Evolutionary conservation across 2,888 invertebrate genomes (phyloP), one percentile per base, ranked within the genome.

Genomic region (Drosophila lutescens): DNA sequence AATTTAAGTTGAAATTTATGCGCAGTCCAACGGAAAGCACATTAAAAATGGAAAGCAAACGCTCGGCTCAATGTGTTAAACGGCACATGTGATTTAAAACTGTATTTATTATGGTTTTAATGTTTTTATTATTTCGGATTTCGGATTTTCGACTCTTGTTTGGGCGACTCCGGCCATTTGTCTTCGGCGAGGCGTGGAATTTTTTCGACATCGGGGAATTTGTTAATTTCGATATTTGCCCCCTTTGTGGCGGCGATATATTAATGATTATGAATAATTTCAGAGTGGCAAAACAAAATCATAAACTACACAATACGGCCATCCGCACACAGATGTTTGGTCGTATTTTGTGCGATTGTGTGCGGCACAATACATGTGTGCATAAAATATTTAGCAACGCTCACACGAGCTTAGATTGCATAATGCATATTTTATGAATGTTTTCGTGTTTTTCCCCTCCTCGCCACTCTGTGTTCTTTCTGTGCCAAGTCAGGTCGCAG

Each of bases 391-490:
- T 91, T 89, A 92, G 80, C 83, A 87, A 86, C 89, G 90, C 91
- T 92, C 91, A 91, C 92, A 91, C 92, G 91, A 91, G 92, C 90
- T 92, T 92, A 92, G 92, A 92, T 92, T 92, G 91, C 90, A 87
- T 91, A 91, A 91, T 92, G 90, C 92, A 92, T 92, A 90, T 92
- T 92, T 92, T 74, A 91, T 91, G 83, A 79, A 70, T 80, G 77
- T 85, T 86, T 84, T 87, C 69, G 77, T 75, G 76, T 55, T 68
- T 67, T 55, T 15, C 10, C 30, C 55, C 30, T 44, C 65, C 13
- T 41, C 43, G 23, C 59, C 20, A 3, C n/a, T n/a, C n/a, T n/a
- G 20, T 20, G 20, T 3, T 61, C 51, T 54, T 50, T 72, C 57
- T 70, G 46, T 62, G 65, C 75, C 78, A 59, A 66, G 65, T 66